These are phyloP conservation scores for Progne subis DNA, from an alignment of 2,113 vertebrate species.

Conservation along the genomic window DNA sequence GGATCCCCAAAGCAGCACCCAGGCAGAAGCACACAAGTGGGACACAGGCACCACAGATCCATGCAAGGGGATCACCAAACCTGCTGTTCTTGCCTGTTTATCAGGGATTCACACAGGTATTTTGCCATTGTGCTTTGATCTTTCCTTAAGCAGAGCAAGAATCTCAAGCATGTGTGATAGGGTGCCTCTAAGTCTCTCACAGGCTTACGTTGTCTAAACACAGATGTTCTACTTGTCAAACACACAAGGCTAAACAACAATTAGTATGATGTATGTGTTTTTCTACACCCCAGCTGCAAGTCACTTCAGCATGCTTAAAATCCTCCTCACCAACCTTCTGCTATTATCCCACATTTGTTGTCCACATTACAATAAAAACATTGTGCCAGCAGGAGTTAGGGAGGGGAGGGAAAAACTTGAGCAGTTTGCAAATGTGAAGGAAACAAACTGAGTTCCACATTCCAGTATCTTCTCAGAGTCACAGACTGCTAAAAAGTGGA, in stretches of 20 bases:
- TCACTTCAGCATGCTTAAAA: not conserved
- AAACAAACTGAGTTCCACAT: not conserved
- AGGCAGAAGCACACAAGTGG: not conserved
- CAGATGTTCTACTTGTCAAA: conserved; percentile 36
- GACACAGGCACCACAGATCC: not conserved
- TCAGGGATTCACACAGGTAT: not conserved
- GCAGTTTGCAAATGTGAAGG: not conserved
- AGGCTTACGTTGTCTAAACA: conserved; percentile 24
- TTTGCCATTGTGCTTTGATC: not conserved
- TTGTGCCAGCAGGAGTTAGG: not conserved
- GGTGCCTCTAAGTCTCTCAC: not conserved
- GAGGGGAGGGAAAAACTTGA: not conserved
- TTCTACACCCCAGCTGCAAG: conserved; percentile 13
- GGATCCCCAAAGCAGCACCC: not conserved
- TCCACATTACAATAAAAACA: not conserved
- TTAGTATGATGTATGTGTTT: not conserved
- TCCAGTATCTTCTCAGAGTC: not conserved
- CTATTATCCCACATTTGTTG: not conserved
- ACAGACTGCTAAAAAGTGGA: not conserved
- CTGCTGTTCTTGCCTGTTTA: not conserved
- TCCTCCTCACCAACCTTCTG: not conserved
- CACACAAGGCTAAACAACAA: not conserved
- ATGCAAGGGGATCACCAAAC: rapidly evolving
- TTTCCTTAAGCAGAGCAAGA: not conserved
- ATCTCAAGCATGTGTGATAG: not conserved